Percentiles rank a stretch among this genome's conserved stretches.
Conservation (phyloP, 1,140 invertebrate species). For the Ceratina calcarata region DNA sequence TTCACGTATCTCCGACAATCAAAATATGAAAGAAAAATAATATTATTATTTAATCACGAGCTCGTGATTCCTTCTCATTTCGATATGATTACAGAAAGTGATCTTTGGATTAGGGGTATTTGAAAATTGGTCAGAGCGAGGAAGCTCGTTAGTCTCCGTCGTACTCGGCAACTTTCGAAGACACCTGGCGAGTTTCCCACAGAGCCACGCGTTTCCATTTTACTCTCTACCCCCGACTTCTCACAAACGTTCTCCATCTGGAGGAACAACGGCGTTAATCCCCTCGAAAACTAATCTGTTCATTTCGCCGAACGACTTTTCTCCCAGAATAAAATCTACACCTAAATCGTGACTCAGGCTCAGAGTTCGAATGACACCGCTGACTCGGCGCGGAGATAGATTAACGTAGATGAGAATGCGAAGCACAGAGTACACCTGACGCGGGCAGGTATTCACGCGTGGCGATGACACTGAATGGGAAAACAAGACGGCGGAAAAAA, state of each 20-base stretch:
- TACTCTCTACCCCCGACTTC: neutral
- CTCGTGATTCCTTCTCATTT: too few species aligned
- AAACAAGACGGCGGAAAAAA: neutral
- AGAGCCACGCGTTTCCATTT: conserved; percentile 5
- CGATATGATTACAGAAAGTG: too few species aligned
- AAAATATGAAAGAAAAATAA: neutral
- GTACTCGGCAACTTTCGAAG: conserved; percentile 8
- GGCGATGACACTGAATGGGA: neutral
- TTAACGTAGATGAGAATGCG: neutral
- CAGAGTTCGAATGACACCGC: too few species aligned
- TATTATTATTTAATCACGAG: neutral
- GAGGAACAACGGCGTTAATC: too few species aligned
- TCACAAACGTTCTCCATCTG: neutral
- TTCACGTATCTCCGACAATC: neutral
- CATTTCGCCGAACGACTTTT: too few species aligned
- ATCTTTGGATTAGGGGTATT: too few species aligned
- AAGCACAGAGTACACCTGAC: neutral
- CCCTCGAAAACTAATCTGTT: neutral
- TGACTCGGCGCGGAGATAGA: too few species aligned
- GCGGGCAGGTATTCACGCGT: conserved; percentile 17
- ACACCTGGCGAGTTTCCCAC: conserved; percentile 1
- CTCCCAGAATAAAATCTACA: too few species aligned
- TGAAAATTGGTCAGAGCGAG: neutral
- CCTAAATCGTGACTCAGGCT: too few species aligned
- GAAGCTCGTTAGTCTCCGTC: neutral